Evolutionary conservation across 2,113 vertebrate genomes (phyloP), one percentile per base, ranked within the genome.

Genomic region (Cebus imitator): DNA sequence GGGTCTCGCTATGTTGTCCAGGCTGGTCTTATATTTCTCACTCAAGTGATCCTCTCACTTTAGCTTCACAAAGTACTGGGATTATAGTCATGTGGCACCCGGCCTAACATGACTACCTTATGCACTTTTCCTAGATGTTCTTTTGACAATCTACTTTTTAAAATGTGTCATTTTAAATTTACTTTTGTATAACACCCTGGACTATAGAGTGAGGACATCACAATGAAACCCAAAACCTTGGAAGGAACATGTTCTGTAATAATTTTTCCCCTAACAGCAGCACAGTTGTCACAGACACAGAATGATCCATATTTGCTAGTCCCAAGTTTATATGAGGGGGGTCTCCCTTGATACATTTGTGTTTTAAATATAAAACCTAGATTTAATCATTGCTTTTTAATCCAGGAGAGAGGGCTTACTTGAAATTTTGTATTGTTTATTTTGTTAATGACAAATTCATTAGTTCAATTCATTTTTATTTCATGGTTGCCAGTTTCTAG

Each of bases 161-260:
- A 96, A 91, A 75, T 18, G 8, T 90, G 27, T 93, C 70, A 72
- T 89, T 3, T 72, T 90, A 16, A 76, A 78, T 96, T 73, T 94
- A 35, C 25, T 89, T 97, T 45, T 91, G 79, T 73, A 30, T 64
- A 72, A 87, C 37, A 68, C 18, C 25, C 12, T 87, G 84, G 58
- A 35, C 57, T 94, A 21, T 61, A 75, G 57, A 93, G 7, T 76
- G 37, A 76, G 23, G 73, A 58, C 21, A 58, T 79, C 27, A 80
- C 57, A 86, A 3, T 35, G 50, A 83, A 89, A 87, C 20, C 55
- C 48, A 76, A 30, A 85, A 52, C 58, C 18, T 30, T 84, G 13
- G 50, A 87, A 45, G 66, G 30, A 90, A 81, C 55, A 43, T 11
- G 45, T 40, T 61, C 45, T 75, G 10, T 58, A 21, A 17, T 85